Percentiles rank a stretch among this genome's conserved stretches.
phyloP scores from a whole-genome alignment of 2,888 invertebrate genomes.

The Amphipyra berbera region DNA sequence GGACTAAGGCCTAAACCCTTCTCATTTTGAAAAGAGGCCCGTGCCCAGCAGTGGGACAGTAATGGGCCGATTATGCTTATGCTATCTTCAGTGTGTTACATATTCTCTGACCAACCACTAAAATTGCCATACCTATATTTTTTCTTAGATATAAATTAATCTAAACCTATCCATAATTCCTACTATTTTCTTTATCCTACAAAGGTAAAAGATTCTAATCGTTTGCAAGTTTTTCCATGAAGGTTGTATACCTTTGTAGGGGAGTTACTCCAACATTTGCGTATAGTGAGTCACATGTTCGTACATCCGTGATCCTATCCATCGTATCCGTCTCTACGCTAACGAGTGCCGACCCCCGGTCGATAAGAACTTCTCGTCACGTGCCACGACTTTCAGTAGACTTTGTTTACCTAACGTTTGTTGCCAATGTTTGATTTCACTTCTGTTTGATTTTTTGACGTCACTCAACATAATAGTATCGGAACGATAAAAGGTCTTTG shows the following conservation, averaged over 20 bases:
- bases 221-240: background rate
- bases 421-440: conserved; percentile 58
- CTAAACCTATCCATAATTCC: background rate
- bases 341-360: conserved; percentile 53
- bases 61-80: no score
- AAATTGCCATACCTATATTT: no score
- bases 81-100: no score
- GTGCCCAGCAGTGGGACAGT: no score
- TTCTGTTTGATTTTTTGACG: conserved; percentile 66
- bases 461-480: conserved; percentile 15
- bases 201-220: no score
- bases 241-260: conserved; percentile 1
- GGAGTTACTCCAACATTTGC: background rate
- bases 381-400: conserved; percentile 68
- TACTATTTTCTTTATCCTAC: background rate
- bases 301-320: conserved; percentile 18
- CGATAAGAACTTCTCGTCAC: conserved; percentile 73
- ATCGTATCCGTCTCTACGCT: conserved; percentile 36
- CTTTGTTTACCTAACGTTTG: conserved; percentile 70
- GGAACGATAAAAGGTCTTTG: conserved; percentile 23
- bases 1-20: no score
- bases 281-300: conserved; percentile 21
- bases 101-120: no score
- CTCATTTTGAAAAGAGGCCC: no score
- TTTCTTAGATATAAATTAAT: no score